phyloP scores from a whole-genome alignment of 2,113 vertebrate genomes.

The Gambusia affinis region DNA sequence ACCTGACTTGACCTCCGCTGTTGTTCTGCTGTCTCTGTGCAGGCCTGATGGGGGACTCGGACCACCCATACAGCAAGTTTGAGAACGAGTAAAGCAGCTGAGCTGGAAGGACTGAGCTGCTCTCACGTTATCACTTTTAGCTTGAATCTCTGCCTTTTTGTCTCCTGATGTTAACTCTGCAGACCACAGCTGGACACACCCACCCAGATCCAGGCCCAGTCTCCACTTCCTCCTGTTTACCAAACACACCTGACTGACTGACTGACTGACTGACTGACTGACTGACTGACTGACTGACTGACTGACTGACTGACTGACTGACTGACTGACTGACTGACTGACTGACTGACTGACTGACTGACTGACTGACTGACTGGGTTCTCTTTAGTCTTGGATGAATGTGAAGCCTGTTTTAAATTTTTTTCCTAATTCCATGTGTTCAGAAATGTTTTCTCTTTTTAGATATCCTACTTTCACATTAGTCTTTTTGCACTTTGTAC shows the following conservation, averaged over 20 bases:
- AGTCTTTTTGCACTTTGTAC: conserved; percentile 58
- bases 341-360: neutral
- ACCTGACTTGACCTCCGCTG: neutral
- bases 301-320: neutral
- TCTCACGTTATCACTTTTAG: neutral
- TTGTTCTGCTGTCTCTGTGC: conserved; percentile 13
- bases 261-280: neutral
- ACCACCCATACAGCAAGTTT: conserved; percentile 89
- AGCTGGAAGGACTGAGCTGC: conserved; percentile 4
- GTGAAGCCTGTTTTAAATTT: conserved; percentile 35
- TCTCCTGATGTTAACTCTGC: neutral
- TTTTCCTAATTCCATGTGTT: conserved; percentile 6
- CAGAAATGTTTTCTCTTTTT: conserved; percentile 21
- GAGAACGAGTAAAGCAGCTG: conserved; percentile 84
- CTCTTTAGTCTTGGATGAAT: neutral
- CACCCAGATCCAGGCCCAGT: neutral
- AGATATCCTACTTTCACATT: conserved; percentile 32
- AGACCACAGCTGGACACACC: neutral
- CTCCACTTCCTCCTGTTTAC: neutral
- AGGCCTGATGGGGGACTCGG: conserved; percentile 88
- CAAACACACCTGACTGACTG: neutral
- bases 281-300: neutral
- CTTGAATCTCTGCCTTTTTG: neutral
- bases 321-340: neutral
- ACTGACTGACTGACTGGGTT: no score